These are phyloP conservation scores for Phaedon cochleariae DNA, from an alignment of 2,888 invertebrate genomes.

Conservation along the genomic window DNA sequence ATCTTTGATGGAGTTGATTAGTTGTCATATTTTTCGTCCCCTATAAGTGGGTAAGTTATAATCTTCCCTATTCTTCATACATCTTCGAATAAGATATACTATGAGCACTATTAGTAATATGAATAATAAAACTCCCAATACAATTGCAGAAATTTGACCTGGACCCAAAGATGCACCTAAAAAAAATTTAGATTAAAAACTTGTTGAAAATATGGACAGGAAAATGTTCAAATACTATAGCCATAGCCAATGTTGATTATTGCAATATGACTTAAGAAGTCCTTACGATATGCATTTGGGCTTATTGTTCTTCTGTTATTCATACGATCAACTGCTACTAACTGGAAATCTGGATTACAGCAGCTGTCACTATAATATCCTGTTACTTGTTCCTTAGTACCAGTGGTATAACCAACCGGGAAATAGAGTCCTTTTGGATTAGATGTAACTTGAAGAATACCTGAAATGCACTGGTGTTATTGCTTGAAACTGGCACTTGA, in stretches of 20 bases:
- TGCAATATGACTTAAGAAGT: too few species aligned
- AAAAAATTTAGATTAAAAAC: slow-evolving; percentile 35
- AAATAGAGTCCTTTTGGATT: slow-evolving; percentile 71
- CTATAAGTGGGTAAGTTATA: slow-evolving; percentile 69
- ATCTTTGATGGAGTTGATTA: slow-evolving; percentile 41
- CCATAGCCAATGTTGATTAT: too few species aligned
- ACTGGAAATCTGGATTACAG: slow-evolving; percentile 73
- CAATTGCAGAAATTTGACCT: slow-evolving; percentile 74
- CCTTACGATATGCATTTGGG: slow-evolving; percentile 66
- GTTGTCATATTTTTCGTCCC: slow-evolving; percentile 47
- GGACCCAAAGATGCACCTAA: slow-evolving; percentile 53
- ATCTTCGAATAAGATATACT: slow-evolving; percentile 68
- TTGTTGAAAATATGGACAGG: too few species aligned
- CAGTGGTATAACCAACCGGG: slow-evolving; percentile 71
- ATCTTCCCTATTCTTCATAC: slow-evolving; percentile 64
- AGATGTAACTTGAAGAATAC: slow-evolving; percentile 69
- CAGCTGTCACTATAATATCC: slow-evolving; percentile 78
- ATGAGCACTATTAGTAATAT: slow-evolving; percentile 70
- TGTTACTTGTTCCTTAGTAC: slow-evolving; percentile 71
- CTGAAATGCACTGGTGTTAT: slow-evolving; percentile 51
- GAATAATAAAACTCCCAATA: slow-evolving; percentile 70
- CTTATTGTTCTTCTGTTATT: slow-evolving; percentile 72
- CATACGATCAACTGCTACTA: slow-evolving; percentile 74
- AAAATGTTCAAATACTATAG: too few species aligned
- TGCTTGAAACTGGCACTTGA: too few species aligned